Evolutionary conservation across 2,888 invertebrate species (phyloP), one percentile per base, ranked within the genome.

Genomic region (Drosophila limbata): DNA sequence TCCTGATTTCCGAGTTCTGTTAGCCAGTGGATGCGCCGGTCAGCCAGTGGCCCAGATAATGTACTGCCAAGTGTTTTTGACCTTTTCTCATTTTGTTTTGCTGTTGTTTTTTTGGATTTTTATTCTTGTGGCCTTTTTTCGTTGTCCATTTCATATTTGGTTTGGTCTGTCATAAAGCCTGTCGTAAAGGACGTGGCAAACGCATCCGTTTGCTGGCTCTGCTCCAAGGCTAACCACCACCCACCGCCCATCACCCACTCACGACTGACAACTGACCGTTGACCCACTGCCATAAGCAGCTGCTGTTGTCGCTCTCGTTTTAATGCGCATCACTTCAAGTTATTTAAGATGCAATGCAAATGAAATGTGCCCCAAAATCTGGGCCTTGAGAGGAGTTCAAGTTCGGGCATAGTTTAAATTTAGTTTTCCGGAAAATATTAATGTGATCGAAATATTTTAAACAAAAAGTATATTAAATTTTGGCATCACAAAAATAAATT

Each of bases 21-120:
- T 25, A 25, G 25, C 25, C 69, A 61, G 85, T 73, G 56, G 59
- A 63, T 44, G 48, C 56, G 67, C 64, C 65, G 69, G 73, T 68
- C 78, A 81, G 72, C 65, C 86, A 81, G 44, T 84, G 84, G 87
- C 87, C 87, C 82, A 84, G 81, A 81, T 87, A 85, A 87, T 87
- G 81, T 87, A 84, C 83, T 87, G 87, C 83, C 85, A 84, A 84
- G 85, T 85, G 88, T 84, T 83, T 85, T 76, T 79, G 87, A 85
- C 85, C 88, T 85, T 87, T 82, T 81, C 57, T 47, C 57, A 47
- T 37, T 47, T 45, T 37, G 45, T 17, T 35, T 47, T 37, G 33
- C 31, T 51, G 11, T 40, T 31, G 37, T 5, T 56, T 25, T 52
- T 48, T 56, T 47, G n/a, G n/a, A 44, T 56, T 51, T 25, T 35